These are phyloP conservation scores for Belgica antarctica DNA, from an alignment of 2,888 invertebrate species.

Conservation along the genomic window DNA sequence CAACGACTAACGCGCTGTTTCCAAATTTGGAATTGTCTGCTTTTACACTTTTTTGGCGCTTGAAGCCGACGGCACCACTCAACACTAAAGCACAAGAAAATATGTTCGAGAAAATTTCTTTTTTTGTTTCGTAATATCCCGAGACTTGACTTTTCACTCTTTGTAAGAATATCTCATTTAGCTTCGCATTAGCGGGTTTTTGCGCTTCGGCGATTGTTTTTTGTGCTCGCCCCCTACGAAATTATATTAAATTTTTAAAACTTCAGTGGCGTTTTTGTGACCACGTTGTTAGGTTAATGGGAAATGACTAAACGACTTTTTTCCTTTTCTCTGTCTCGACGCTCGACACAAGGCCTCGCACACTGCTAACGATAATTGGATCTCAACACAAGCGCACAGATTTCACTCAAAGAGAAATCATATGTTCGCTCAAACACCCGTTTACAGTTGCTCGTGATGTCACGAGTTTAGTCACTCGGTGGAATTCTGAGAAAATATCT, in stretches of 20 bases:
- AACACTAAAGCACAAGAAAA: constrained; percentile 13
- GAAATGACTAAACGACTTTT: constrained; percentile 19
- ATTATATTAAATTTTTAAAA: neutral
- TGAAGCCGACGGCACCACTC: neutral
- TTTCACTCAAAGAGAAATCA: constrained; percentile 12
- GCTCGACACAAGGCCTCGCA: constrained; percentile 1
- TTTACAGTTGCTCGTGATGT: neutral
- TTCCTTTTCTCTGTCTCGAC: constrained; percentile 6
- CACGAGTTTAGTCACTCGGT: neutral
- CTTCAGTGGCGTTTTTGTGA: neutral
- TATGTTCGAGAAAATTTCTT: neutral
- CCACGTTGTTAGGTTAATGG: neutral
- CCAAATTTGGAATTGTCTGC: neutral
- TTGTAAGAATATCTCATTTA: too few relatives aligned
- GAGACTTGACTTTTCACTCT: too few relatives aligned
- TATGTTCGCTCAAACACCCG: neutral
- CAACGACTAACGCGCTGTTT: neutral
- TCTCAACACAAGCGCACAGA: neutral
- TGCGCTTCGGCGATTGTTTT: neutral
- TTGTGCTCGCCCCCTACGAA: neutral
- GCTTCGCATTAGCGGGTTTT: neutral
- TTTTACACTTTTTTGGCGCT: constrained; percentile 1
- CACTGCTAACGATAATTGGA: neutral
- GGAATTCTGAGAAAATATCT: neutral
- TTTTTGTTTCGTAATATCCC: constrained; percentile 20